Percentiles rank a stretch among this genome's conserved stretches.
Conservation (phyloP, 1,140 invertebrate genomes). For the Galleria mellonella region DNA sequence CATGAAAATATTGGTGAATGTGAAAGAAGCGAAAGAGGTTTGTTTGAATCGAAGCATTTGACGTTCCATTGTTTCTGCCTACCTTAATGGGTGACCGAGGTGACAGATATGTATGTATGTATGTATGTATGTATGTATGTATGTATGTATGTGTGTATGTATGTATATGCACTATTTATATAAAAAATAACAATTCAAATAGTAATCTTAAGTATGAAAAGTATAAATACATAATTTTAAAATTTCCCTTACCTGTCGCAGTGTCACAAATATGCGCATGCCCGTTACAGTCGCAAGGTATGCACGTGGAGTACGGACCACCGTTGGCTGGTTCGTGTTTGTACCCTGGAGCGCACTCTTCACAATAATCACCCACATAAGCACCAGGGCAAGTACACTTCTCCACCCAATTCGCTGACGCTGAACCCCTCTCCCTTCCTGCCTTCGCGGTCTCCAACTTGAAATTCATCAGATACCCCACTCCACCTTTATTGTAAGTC, state of each 20-base stretch:
- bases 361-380: constrained; percentile 96
- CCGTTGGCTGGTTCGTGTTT: constrained; percentile 92
- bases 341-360: constrained; percentile 96
- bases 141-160: too few relatives aligned
- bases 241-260: constrained; percentile 82
- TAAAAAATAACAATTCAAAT: too few relatives aligned
- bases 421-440: constrained; percentile 86
- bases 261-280: constrained; percentile 97
- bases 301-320: constrained; percentile 93
- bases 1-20: too few relatives aligned
- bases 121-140: too few relatives aligned
- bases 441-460: constrained; percentile 89
- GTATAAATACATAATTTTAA: too few relatives aligned
- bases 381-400: constrained; percentile 94
- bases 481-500: constrained; percentile 89
- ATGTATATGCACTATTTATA: too few relatives aligned
- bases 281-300: constrained; percentile 96
- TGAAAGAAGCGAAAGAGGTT: too few relatives aligned
- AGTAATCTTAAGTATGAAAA: too few relatives aligned
- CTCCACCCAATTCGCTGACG: constrained; percentile 93
- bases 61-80: too few relatives aligned
- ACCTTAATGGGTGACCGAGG: too few relatives aligned
- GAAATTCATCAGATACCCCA: constrained; percentile 92
- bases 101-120: too few relatives aligned
- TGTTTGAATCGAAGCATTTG: too few relatives aligned